These are phyloP conservation scores for Chiropotes sagulatus DNA, from an alignment of 2,797 vertebrate species.

Conservation along the genomic window DNA sequence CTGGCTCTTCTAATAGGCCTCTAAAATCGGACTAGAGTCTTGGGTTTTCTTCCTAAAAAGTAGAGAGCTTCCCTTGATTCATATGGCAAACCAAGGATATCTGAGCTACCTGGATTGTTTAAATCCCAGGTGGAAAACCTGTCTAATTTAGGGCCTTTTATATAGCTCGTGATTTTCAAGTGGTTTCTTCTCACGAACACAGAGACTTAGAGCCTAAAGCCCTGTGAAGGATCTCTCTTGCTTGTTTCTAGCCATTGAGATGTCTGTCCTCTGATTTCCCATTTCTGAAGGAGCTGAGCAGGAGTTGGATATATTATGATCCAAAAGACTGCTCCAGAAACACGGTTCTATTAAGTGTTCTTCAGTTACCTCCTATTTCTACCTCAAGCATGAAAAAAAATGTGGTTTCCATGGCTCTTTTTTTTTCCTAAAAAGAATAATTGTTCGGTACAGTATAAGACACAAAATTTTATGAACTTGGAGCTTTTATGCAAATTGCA, in stretches of 20 bases:
- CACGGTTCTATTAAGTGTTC: background rate
- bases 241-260: background rate
- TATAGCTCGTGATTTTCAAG: background rate
- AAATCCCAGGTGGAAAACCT: background rate
- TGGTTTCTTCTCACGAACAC: background rate
- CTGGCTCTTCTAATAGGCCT: background rate
- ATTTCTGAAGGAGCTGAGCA: background rate
- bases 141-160: background rate
- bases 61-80: background rate
- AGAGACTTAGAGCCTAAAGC: background rate
- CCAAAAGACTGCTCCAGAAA: conserved; percentile 27
- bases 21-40: background rate
- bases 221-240: background rate
- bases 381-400: background rate
- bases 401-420: background rate
- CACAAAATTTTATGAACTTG: conserved; percentile 13
- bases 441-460: background rate
- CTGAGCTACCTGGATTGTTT: background rate
- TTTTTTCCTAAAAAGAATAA: background rate
- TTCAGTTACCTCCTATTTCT: background rate
- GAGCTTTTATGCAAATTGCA: background rate
- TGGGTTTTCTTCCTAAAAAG: background rate
- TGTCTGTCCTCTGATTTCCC: background rate
- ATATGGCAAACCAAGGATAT: background rate
- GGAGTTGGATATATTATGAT: background rate